Evolutionary conservation across 2,888 invertebrate species (phyloP), one percentile per base, ranked within the genome.

Genomic region (Pedicia rivosa): DNA sequence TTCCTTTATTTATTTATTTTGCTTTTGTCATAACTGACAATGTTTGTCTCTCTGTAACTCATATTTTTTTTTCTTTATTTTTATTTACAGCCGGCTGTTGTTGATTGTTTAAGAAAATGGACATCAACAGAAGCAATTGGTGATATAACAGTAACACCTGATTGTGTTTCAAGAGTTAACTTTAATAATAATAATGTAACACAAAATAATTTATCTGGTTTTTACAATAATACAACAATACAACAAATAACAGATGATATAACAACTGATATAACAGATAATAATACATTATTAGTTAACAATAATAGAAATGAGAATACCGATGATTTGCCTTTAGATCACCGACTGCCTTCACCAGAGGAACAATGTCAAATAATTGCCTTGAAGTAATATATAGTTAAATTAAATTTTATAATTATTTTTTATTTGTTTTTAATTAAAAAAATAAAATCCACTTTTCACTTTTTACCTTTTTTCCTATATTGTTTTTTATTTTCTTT

Each of bases 261-360:
- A 36, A 55, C 58, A 44, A 57, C 57, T 47, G 59, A 57, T 47
- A 57, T 57, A 42, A 49, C 52, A 40, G 57, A 59, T 41, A 38
- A 39, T 31, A 32, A 33, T 13, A 26, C 32, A n/a, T 30, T 34
- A 30, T 20, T 32, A 28, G 17, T 36, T 19, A 38, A 64, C 65
- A 7, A 46, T 65, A 44, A 64, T n/a, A 63, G 64, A 47, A 66
- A 64, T 44, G 63, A 68, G 24, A 65, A 66, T 43, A 26, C 37
- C n/a, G 56, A 61, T 42, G 56, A 60, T 47, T 63, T 66, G 56
- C 79, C 75, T 47, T 73, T 84, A 48, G 83, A 86, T 64, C 84
- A 86, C 63, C 74, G 81, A 57, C 67, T 87, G 51, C 87, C 87
- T 33, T 84, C 86, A 46, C 86, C 87, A 25, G 83, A 84, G 58